Evolutionary conservation across 2,797 vertebrate genomes (phyloP).

Genomic region (Sparidentex hasta): DNA sequence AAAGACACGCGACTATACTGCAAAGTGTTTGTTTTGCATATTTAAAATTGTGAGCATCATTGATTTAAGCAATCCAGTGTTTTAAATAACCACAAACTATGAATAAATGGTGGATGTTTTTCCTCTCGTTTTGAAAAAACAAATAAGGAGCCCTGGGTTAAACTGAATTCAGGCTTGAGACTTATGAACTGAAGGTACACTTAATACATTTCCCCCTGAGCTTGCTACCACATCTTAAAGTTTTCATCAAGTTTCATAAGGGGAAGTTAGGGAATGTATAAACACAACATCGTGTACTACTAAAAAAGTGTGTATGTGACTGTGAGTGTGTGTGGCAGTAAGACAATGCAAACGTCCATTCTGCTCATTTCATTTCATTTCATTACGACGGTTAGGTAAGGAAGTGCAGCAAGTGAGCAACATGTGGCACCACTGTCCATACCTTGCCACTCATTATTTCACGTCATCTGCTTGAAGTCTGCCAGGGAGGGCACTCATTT

Average conservation of each 20-base stretch:
- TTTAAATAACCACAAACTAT: not conserved
- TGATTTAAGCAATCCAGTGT: not conserved
- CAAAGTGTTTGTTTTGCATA: not conserved
- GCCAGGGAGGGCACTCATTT: conserved; percentile 24
- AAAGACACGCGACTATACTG: too few relatives aligned
- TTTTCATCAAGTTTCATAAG: too few relatives aligned
- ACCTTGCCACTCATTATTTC: conserved; percentile 16
- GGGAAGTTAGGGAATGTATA: too few relatives aligned
- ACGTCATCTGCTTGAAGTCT: not conserved
- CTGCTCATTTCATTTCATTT: not conserved
- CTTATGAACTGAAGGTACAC: not conserved
- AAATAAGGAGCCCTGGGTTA: not conserved
- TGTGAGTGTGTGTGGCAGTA: not conserved
- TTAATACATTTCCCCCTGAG: too few relatives aligned
- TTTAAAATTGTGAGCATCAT: not conserved
- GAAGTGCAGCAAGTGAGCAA: not conserved
- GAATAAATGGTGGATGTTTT: not conserved
- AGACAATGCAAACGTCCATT: not conserved
- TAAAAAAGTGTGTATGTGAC: too few relatives aligned
- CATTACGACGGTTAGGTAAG: not conserved
- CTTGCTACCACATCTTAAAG: too few relatives aligned
- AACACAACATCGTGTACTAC: too few relatives aligned
- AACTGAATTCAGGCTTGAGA: not conserved
- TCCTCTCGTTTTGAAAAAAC: not conserved
- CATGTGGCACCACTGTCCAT: conserved; percentile 1